Base-by-base conservation (phyloP, 2,888 invertebrate genomes). In the Cactoblastis cactorum region DNA sequence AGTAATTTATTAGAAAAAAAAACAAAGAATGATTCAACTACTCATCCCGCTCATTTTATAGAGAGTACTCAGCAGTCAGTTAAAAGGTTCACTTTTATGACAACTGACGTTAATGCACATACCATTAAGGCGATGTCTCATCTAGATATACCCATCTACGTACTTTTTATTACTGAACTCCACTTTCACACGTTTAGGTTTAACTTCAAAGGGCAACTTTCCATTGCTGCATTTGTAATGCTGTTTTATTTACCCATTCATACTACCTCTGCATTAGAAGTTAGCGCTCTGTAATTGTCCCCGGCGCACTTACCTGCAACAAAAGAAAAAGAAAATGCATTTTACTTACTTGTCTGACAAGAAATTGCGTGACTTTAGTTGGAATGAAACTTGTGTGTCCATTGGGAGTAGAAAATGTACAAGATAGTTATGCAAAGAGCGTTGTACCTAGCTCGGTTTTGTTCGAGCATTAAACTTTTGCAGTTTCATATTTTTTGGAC, bases 251-350 rank as follows among this genome's bases (percentile, higher is more conserved):
- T 51, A 43, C 43, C 43, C 28, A 15, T 43, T 32, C 43, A 28
- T 43, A 43, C 28, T 43, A 48, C 48, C 32, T 38, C 52, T 28
- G 48, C 38, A 38, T 50, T 48, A 54, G 52, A 54, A 43, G 43
- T 43, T 43, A 43, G 32, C 28, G 28, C 43, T 14, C 47, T 11
- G 22, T 34, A 47, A 22, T 47, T 47, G 47, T 47, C 35, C 47
- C 17, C 43, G 37, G 50, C 35, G 52, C 51, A 56, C 71, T 69
- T 73, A 73, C 73, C 73, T 73, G 71, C 19, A 71, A 72, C 63
- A 66, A 67, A 61, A 17, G 28, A 18, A 49, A 37, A 39, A 45
- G 35, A 51, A 49, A 43, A 45, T 51, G 45, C 38, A 46, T 43
- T 43, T 32, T 39, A 51, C 48, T 38, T 37, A 22, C 37, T 49